Evolutionary conservation across 2,888 invertebrate genomes (phyloP).

Genomic region (Listrodromus nycthemerus): DNA sequence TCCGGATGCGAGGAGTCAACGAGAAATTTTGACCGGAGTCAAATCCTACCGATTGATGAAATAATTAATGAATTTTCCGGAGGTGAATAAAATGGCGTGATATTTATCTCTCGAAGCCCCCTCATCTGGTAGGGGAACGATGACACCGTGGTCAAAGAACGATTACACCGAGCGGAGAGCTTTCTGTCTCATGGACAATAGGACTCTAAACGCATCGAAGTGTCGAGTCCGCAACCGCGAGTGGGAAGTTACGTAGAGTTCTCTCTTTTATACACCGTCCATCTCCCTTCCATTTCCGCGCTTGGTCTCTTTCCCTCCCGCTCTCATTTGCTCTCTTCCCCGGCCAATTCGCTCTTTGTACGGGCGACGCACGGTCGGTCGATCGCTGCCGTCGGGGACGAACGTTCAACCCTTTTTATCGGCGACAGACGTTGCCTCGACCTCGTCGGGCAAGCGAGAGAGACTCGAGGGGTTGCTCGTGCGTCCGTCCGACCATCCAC

Average conservation of each 20-base stretch:
- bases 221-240: conserved; percentile 57
- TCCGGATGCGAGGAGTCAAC: not conserved
- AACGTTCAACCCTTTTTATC: conserved; percentile 69
- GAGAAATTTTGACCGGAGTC: not conserved
- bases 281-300: conserved; percentile 39
- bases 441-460: conserved; percentile 33
- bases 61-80: not conserved
- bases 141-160: conserved; percentile 41
- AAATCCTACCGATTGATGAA: not conserved
- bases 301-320: conserved; percentile 38
- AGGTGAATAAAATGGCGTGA: not conserved
- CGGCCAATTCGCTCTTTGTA: conserved; percentile 65
- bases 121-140: not conserved
- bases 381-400: conserved; percentile 59
- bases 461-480: conserved; percentile 47
- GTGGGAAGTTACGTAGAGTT: conserved; percentile 42
- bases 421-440: conserved; percentile 54
- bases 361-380: conserved; percentile 60
- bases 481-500: conserved; percentile 43
- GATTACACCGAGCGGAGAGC: conserved; percentile 42
- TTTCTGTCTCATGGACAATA: conserved; percentile 56
- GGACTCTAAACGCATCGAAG: conserved; percentile 61
- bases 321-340: conserved; percentile 43
- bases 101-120: conserved; percentile 41
- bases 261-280: conserved; percentile 8